These are phyloP conservation scores for Sphyrna mokarran DNA, from an alignment of 2,113 vertebrate species.

Conservation along the genomic window DNA sequence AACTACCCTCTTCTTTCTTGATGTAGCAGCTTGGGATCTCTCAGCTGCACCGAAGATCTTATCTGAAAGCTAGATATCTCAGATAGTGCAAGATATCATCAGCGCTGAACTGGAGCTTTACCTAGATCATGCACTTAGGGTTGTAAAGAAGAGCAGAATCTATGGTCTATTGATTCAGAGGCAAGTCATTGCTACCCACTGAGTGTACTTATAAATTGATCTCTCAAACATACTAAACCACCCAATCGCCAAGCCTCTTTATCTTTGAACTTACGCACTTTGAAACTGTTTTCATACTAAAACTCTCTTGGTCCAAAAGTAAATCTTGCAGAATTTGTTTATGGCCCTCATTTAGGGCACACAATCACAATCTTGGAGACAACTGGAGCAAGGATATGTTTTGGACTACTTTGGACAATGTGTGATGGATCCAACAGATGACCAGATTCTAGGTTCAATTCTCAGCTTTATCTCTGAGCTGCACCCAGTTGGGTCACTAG, in stretches of 20 bases:
- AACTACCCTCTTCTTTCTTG: not conserved
- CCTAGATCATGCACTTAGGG: not conserved
- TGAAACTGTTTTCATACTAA: constrained; percentile 14
- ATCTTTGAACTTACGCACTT: constrained; percentile 14
- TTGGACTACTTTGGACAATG: not conserved
- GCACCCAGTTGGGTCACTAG: no score
- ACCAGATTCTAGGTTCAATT: not conserved
- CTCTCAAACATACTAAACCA: not conserved
- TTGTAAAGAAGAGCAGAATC: not conserved
- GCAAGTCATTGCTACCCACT: not conserved
- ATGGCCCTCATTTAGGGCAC: not conserved
- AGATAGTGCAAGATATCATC: not conserved
- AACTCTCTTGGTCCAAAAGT: not conserved
- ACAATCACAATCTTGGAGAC: not conserved
- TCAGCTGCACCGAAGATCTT: not conserved
- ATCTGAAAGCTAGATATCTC: not conserved
- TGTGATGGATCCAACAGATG: not conserved
- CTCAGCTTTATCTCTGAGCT: not conserved
- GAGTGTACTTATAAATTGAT: not conserved
- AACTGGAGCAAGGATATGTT: not conserved
- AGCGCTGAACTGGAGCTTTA: not conserved
- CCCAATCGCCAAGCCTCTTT: not conserved
- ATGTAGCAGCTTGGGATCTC: not conserved
- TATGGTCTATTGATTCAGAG: not conserved
- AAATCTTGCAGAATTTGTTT: not conserved